Evolutionary conservation across 2,797 vertebrate species (phyloP).

Genomic region (Halcyon badia): DNA sequence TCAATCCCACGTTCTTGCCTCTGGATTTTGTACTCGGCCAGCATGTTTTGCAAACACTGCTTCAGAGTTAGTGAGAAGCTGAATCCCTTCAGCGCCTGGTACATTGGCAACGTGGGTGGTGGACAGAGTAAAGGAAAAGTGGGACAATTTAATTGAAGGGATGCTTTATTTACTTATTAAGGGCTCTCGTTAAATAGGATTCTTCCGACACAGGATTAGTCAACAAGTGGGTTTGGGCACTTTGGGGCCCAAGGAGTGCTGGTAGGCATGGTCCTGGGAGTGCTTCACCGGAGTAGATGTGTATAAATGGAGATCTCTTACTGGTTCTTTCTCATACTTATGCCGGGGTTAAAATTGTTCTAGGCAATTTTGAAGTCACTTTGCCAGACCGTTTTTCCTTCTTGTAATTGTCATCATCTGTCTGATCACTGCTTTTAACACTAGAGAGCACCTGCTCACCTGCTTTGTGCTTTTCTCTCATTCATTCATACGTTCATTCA

Average conservation of each 20-base stretch:
- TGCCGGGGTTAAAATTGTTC: background rate
- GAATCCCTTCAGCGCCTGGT: background rate
- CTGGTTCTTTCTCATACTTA: background rate
- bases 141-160: fast-evolving
- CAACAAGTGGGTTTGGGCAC: background rate
- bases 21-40: background rate
- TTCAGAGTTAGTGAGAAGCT: background rate
- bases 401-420: background rate
- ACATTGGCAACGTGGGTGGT: fast-evolving
- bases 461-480: constrained; percentile 42
- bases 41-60: background rate
- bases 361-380: background rate
- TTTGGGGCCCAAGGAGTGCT: background rate
- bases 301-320: background rate
- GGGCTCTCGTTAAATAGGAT: background rate
- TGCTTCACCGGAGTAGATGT: background rate
- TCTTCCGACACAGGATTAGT: background rate
- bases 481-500: background rate
- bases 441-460: constrained; percentile 75
- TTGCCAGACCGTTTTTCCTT: background rate
- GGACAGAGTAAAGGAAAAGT: background rate
- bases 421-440: constrained; percentile 49
- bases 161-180: background rate
- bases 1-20: background rate
- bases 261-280: background rate